Evolutionary conservation across 1,140 invertebrate species (phyloP), one percentile per base, ranked within the genome.

Genomic region (Drosophila insularis): DNA sequence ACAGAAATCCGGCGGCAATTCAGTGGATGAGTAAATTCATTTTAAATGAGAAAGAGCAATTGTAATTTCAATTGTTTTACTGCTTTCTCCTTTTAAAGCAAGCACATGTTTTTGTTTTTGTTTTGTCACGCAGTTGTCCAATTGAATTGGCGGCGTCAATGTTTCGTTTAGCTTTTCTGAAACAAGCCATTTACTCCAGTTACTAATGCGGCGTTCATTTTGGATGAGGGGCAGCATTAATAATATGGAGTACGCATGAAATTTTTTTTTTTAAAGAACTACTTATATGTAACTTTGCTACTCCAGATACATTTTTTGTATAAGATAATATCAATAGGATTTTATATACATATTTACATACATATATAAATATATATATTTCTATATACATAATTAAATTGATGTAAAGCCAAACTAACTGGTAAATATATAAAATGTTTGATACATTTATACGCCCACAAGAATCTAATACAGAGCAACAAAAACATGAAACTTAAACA

Each of bases 61-160:
- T 27, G 27, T 6, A 5, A 27, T 27, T 27, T 1, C 27, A 27
- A 27, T 27, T 27, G 27, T 27, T 27, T 27, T 5, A 19, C n/a
- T 19, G 7, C 17, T 17, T 46, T 46, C 43, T 46, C 14, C 14
- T 6, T 50, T 50, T 21, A 50, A 50, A 21, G 17, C 6, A 77
- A 65, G 63, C 8, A 77, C 77, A 77, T 68, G 65, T 55, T 55
- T 77, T 43, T 77, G 58, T 75, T 67, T 78, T 54, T 66, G 74
- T 86, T 53, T 71, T 86, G 23, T 35, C 61, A 58, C 71, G 75
- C 68, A 61, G 66, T 68, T 65, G 82, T 64, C 82, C 82, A 86
- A 86, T 86, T 86, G 78, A 86, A 86, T 86, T 86, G 82, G 79
- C 63, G 63, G 79, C 73, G 72, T 76, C 56, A 54, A 53, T 77